phyloP scores from a whole-genome alignment of 2,113 vertebrate species.

The Epinephelus cyanopodus region DNA sequence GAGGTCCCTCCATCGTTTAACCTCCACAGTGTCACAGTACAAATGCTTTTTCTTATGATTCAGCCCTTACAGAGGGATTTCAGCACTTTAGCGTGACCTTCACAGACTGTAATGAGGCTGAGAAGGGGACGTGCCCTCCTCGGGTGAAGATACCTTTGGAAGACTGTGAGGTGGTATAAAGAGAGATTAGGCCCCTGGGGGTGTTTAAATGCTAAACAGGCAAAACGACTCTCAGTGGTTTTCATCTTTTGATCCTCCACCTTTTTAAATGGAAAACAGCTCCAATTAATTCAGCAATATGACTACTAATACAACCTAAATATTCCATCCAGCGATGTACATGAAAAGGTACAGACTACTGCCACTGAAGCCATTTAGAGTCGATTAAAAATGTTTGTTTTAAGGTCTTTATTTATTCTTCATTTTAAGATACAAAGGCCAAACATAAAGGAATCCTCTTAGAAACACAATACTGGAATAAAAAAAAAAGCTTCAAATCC shows the following conservation, averaged over 20 bases:
- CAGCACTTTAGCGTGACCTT: conserved; percentile 54
- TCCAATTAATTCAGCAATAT: conserved; percentile 55
- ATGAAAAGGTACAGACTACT: conserved; percentile 11
- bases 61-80: conserved; percentile 13
- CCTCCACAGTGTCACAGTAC: conserved; percentile 2
- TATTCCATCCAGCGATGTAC: conserved; percentile 9
- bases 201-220: conserved; percentile 76
- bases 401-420: conserved; percentile 68
- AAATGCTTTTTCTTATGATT: conserved; percentile 28
- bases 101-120: conserved; percentile 42
- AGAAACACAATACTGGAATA: conserved; percentile 65
- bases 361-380: conserved; percentile 14
- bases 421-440: conserved; percentile 67
- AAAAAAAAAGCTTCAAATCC: conserved; percentile 40
- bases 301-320: conserved; percentile 25
- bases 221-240: conserved; percentile 57
- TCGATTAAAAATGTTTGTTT: background rate
- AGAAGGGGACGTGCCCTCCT: conserved; percentile 34
- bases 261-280: conserved; percentile 79
- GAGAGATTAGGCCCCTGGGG: conserved; percentile 58
- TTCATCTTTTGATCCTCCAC: conserved; percentile 68
- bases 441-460: conserved; percentile 59
- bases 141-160: conserved; percentile 54
- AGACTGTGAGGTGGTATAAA: conserved; percentile 35
- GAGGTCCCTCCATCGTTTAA: background rate